Base-by-base conservation (phyloP, 1,140 invertebrate species). In the Pentalonia nigronervosa region DNA sequence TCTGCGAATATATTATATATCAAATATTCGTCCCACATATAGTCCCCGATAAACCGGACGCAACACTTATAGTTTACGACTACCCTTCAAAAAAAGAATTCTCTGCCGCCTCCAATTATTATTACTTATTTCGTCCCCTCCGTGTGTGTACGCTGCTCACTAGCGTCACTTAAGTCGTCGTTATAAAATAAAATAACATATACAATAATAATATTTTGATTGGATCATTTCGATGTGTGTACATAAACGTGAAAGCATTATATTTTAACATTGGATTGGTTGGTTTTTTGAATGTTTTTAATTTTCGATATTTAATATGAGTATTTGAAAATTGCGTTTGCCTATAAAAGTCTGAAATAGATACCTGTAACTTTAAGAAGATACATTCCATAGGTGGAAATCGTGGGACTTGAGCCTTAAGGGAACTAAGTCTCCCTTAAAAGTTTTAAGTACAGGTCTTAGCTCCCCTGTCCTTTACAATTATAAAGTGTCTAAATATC, bases 71-170 rank as follows among this genome's bases (percentile, higher is more conserved):
- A 47, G 6, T 30, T 25, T 7, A 47, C 45, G 6, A 30, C 84
- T 86, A 86, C 84, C 84, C 84, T 41, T 86, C 25, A 76, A 86
- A 86, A n/a, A 47, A 86, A 86, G 11, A 47, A 86, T 86, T 83
- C 7, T 36, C n/a, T 36, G 17, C 34, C 14, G 2, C 36, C n/a
- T n/a, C n/a, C 23, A 8, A 84, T 84, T 84, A 2, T 84, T 36
- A 25, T 83, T 83, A 45, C 36, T 84, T 36, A 25, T 83, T 83
- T 84, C 36, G 6, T 83, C 83, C 41, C 36, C 83, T 30, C 41
- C 2, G 8, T 41, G 41, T 14, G 21, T 41, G 21, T 48, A 30
- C 25, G 56, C 25, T 76, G 14, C 14, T 76, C 9, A n/a, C 60
- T 17, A n/a, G n/a, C 25, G 14, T 76, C n/a, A 14, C 25, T 30